Percentiles rank a stretch among this genome's conserved stretches.
phyloP scores from a whole-genome alignment of 2,888 invertebrate genomes.

The Drosophila putrida region DNA sequence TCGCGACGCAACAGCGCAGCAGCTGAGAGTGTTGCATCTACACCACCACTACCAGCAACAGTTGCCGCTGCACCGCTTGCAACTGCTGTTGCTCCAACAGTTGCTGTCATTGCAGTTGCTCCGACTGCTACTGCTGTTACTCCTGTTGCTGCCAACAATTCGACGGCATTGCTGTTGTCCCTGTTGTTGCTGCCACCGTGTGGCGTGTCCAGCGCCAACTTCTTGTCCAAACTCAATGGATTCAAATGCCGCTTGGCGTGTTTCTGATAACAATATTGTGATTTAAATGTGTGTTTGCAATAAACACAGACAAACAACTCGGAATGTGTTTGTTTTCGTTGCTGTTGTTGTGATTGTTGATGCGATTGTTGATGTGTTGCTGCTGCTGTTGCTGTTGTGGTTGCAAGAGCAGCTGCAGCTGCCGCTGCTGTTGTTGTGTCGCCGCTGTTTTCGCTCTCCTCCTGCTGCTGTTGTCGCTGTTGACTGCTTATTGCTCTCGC shows the following conservation, averaged over 20 bases:
- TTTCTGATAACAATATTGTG: conserved; percentile 94
- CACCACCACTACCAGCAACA: neutral
- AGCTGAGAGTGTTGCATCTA: conserved; percentile 43
- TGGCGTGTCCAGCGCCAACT: conserved; percentile 33
- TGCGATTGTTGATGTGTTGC: conserved; percentile 32
- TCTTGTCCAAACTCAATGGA: conserved; percentile 86
- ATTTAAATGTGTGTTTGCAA: conserved; percentile 92
- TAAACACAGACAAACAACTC: conserved; percentile 90
- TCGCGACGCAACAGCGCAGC: conserved; percentile 86
- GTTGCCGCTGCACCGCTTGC: conserved; percentile 3
- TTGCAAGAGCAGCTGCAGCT: conserved; percentile 53
- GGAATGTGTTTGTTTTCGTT: conserved; percentile 43
- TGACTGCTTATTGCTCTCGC: conserved; percentile 84
- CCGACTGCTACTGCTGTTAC: conserved; percentile 9
- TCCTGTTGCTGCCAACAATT: conserved; percentile 5
- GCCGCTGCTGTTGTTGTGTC: conserved; percentile 62
- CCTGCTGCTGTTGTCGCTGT: conserved; percentile 79
- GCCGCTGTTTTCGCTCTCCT: conserved; percentile 59
- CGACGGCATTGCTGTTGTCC: conserved; percentile 5
- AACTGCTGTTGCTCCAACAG: neutral
- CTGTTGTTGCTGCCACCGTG: conserved; percentile 3
- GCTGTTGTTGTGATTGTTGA: conserved; percentile 39
- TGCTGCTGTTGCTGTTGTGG: conserved; percentile 37
- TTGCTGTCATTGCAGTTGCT: neutral
- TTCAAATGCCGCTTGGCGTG: conserved; percentile 90